Percentiles rank a stretch among this genome's conserved stretches.
These are phyloP conservation scores for Xiphorhynchus erythropygius DNA, from an alignment of 2,797 vertebrate genomes.

Conservation along the genomic window DNA sequence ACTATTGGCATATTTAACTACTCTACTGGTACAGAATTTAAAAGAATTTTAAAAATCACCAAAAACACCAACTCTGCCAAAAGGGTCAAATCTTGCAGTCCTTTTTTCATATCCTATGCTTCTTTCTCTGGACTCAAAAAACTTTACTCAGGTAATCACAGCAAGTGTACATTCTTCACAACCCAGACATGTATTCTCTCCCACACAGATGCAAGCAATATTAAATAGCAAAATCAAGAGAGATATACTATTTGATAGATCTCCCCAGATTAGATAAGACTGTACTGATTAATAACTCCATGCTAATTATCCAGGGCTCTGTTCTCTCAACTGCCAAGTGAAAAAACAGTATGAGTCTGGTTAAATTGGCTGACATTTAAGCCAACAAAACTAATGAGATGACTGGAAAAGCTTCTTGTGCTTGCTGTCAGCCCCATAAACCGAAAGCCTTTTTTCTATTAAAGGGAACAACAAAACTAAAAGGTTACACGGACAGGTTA, in stretches of 20 bases:
- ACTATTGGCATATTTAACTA: neutral
- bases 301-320: neutral
- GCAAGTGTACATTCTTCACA: neutral
- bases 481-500: neutral
- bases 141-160: neutral
- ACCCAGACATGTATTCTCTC: neutral
- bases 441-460: neutral
- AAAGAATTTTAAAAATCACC: neutral
- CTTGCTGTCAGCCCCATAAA: neutral
- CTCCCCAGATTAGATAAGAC: neutral
- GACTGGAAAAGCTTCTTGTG: neutral
- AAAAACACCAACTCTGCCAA: neutral
- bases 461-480: neutral
- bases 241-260: neutral
- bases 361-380: constrained; percentile 41
- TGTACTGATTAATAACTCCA: neutral
- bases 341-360: constrained; percentile 1
- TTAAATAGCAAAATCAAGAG: neutral
- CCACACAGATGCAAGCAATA: neutral
- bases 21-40: neutral
- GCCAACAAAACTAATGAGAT: constrained; percentile 1
- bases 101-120: neutral
- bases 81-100: neutral
- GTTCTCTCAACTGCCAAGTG: neutral
- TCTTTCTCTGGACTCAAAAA: neutral